Evolutionary conservation across 2,888 invertebrate genomes (phyloP).

Genomic region (Apamea sordens): DNA sequence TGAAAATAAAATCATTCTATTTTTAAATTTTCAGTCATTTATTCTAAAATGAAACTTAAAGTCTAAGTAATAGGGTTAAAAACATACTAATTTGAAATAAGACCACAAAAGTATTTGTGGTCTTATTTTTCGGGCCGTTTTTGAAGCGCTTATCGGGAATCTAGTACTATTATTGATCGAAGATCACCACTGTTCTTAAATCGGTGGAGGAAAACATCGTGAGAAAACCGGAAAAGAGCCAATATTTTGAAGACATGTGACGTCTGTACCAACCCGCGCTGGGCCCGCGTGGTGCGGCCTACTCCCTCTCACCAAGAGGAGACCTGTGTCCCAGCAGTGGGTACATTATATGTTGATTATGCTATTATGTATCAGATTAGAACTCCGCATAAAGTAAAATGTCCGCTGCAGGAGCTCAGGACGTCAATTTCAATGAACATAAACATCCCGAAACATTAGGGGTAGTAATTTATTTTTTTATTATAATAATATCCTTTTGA

Average conservation of each 20-base stretch:
- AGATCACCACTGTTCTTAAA: too few relatives aligned
- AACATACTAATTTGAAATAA: too few relatives aligned
- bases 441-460: conserved; percentile 22
- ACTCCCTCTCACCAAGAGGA: neutral
- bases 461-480: conserved; percentile 39
- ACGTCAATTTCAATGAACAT: conserved; percentile 38
- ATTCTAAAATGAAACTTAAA: too few relatives aligned
- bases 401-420: neutral
- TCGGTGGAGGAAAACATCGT: too few relatives aligned
- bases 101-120: too few relatives aligned
- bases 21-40: too few relatives aligned
- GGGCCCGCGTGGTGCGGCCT: neutral
- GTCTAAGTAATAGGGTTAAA: too few relatives aligned
- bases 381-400: conserved; percentile 14
- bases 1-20: too few relatives aligned
- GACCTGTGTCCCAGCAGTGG: neutral
- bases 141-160: too few relatives aligned
- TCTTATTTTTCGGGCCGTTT: too few relatives aligned
- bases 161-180: too few relatives aligned
- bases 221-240: neutral
- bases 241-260: neutral
- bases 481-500: conserved; percentile 38
- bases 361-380: neutral
- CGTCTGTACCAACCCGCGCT: neutral
- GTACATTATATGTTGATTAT: neutral